Evolutionary conservation across 2,797 vertebrate species (phyloP).

Genomic region (Sus cebifrons): DNA sequence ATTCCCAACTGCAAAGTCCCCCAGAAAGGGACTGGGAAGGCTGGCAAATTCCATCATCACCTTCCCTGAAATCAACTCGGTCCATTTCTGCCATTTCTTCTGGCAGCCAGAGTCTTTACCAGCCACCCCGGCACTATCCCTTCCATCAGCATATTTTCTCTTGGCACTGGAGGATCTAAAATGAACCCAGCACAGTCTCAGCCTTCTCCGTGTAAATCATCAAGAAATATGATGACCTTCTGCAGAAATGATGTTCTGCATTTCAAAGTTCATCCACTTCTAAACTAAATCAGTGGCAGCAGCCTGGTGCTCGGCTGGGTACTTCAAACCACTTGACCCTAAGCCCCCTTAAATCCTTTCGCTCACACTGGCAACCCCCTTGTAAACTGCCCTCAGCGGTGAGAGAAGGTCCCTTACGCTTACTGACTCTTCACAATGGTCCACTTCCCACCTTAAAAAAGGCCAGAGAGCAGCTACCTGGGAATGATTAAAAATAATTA

Average conservation of each 20-base stretch:
- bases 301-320: constrained; percentile 51
- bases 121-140: constrained; percentile 63
- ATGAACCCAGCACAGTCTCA: constrained; percentile 74
- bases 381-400: neutral
- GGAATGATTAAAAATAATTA: constrained; percentile 46
- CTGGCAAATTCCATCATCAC: neutral
- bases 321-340: constrained; percentile 75
- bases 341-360: constrained; percentile 74
- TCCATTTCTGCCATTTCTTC: neutral
- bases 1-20: neutral
- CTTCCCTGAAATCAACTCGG: neutral
- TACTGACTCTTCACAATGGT: neutral
- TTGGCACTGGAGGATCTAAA: constrained; percentile 80
- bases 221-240: constrained; percentile 86
- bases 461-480: neutral
- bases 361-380: neutral
- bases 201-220: constrained; percentile 84
- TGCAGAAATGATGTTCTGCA: constrained; percentile 72
- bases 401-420: neutral
- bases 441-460: constrained; percentile 52
- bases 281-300: constrained; percentile 76
- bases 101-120: neutral
- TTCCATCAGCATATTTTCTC: constrained; percentile 85
- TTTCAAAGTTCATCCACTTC: constrained; percentile 65
- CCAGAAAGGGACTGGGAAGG: neutral